Evolutionary conservation across 2,797 vertebrate genomes (phyloP).

Genomic region (Phataginus tetradactyla): DNA sequence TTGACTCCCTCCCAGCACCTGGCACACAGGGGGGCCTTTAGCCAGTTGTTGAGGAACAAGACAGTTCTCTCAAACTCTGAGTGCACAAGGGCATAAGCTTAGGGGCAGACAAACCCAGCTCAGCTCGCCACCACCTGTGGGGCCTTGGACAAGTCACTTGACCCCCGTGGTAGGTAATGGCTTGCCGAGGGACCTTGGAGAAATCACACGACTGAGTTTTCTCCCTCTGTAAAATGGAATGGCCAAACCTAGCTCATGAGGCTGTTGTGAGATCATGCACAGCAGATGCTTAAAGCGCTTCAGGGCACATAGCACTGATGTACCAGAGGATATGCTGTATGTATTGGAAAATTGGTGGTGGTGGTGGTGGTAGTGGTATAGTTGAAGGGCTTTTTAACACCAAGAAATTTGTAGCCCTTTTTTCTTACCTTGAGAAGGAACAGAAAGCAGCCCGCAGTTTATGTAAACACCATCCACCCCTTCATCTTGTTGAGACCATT

Average conservation of each 20-base stretch:
- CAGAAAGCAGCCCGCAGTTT: background rate
- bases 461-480: background rate
- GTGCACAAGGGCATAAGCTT: background rate
- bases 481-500: background rate
- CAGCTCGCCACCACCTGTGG: rapidly evolving
- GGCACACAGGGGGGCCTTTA: rapidly evolving
- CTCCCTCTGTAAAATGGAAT: background rate
- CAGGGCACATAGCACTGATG: rapidly evolving
- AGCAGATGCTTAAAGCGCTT: rapidly evolving
- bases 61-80: rapidly evolving
- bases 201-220: background rate
- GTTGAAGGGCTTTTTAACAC: background rate
- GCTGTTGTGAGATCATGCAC: background rate
- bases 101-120: too few relatives aligned
- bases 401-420: background rate
- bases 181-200: background rate
- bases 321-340: rapidly evolving
- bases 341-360: background rate
- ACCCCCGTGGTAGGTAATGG: too few relatives aligned
- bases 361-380: rapidly evolving
- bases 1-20: background rate
- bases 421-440: background rate
- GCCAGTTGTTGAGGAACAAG: background rate
- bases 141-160: background rate
- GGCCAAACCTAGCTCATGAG: rapidly evolving